Evolutionary conservation across 2,797 vertebrate species (phyloP), one percentile per base, ranked within the genome.

Genomic region (Miichthys miiuy): DNA sequence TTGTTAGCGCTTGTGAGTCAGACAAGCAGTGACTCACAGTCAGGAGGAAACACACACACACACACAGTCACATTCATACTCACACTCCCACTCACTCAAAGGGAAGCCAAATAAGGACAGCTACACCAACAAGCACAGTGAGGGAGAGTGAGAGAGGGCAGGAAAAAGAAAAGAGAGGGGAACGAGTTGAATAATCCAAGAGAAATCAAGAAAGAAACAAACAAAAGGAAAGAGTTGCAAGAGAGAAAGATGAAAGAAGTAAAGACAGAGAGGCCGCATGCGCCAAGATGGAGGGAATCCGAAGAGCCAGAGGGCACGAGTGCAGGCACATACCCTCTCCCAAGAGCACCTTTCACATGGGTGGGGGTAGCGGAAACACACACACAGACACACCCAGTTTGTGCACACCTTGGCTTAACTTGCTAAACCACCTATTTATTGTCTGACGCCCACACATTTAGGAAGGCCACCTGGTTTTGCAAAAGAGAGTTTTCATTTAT

Each of bases 1-100:
- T 94, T 96, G 95, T 96, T 95, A 95, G 94, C 82, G 81, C 80
- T 84, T 68, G 87, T 96, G 95, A 96, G 94, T 96, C 95, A 96
- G 94, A 94, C 92, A 81, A 93, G 91, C 85, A 71, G 90, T 96
- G 95, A 96, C 90, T 96, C 95, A 96, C 91, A 94, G 95, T 96
- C 95, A 96, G 94, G 94, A 95, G 94, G 93, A 95, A 95, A 93
- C 91, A 92, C 93, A 91, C 88, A 91, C 82, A 74, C 68, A 89
- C 81, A 77, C 72, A 79, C 79, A 79, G 86, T 87, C 87, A 88
- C 90, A 93, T 88, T 91, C 91, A 90, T 88, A 72, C 88, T 85
- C 88, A 70, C 85, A 88, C 90, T 90, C 89, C 79, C 79, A 89
- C 90, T 91, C 82, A 79, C 72, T 87, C 85, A 57, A 84, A 87